Conservation (phyloP, 2,888 invertebrate species). For the Apotomis turbidana region DNA sequence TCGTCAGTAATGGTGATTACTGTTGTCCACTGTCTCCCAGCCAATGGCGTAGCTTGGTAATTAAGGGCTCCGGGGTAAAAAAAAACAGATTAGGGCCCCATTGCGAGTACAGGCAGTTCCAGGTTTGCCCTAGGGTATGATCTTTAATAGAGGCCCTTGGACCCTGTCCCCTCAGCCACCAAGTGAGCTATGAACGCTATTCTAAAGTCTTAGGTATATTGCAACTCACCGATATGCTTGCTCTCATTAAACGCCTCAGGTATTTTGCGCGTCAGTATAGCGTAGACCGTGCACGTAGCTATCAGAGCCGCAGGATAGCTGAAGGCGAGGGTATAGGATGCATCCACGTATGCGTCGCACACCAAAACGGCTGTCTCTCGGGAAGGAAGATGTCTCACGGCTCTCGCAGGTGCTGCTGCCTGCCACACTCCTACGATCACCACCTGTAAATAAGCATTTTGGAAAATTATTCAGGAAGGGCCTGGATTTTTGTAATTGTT, state of each 20-base stretch:
- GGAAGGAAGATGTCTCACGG: slow-evolving; percentile 94
- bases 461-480: no score
- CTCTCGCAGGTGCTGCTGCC: slow-evolving; percentile 94
- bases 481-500: no score
- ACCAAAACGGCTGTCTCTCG: slow-evolving; percentile 95
- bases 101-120: no score
- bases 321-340: slow-evolving; percentile 96
- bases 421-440: slow-evolving; percentile 95
- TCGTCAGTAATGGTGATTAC: no score
- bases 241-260: slow-evolving; percentile 99
- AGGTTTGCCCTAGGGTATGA: no score
- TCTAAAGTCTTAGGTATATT: neutral
- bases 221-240: slow-evolving; percentile 92
- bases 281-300: slow-evolving; percentile 96
- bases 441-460: slow-evolving; percentile 72
- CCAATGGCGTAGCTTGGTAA: no score
- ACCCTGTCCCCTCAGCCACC: no score
- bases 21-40: no score
- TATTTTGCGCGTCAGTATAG: slow-evolving; percentile 96
- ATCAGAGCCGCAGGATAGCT: slow-evolving; percentile 95
- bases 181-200: no score
- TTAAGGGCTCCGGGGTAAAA: no score
- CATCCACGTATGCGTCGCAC: slow-evolving; percentile 94
- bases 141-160: no score
- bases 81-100: no score